Base-by-base conservation (phyloP, 2,888 invertebrate species). In the Stegophylla sp. region DNA sequence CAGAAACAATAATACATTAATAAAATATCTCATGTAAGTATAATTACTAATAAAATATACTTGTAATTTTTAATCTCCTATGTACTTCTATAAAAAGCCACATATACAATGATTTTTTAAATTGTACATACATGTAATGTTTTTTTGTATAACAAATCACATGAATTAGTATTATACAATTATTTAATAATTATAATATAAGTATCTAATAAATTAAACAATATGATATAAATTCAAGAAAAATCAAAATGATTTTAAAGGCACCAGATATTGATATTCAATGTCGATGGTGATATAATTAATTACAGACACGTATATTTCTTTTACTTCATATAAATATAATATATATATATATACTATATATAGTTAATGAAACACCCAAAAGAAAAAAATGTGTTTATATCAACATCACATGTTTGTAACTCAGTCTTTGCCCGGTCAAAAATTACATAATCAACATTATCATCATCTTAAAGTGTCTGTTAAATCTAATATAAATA, bases 371-470 rank as follows among this genome's bases (percentile, higher is more conserved):
- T 34, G 59, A 77, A 69, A 61, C 59, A 59, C 20, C 34, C 12
- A 64, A 64, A 28, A 28, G 67, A 76, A 63, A 41, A n/a, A 51
- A 43, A 28, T 45, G 10, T 48, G n/a, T 69, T 69, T 69, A 59
- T 69, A 67, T 77, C 56, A 77, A 67, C 66, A 77, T 77, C 48
- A 77, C 77, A 77, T 77, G 59, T 59, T 56, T 45, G 28, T 69
- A 77, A 69, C 77, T 77, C 77, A 77, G 77, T 77, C 77, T 77
- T 77, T 28, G 34, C 77, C 20, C 67, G 77, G 77, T 77, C 67
- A 69, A 77, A 69, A 45, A 59, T 59, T 59, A 77, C 59, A 77
- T 45, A 1, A 48, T 63, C 63, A 51, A 63, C 28, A 53, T 71
- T 17, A 63, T 72, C 43, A 43, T 76, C 34, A 17, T 41, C 17